Conservation (phyloP, 2,113 vertebrate species). For the Chrysochloris asiatica region DNA sequence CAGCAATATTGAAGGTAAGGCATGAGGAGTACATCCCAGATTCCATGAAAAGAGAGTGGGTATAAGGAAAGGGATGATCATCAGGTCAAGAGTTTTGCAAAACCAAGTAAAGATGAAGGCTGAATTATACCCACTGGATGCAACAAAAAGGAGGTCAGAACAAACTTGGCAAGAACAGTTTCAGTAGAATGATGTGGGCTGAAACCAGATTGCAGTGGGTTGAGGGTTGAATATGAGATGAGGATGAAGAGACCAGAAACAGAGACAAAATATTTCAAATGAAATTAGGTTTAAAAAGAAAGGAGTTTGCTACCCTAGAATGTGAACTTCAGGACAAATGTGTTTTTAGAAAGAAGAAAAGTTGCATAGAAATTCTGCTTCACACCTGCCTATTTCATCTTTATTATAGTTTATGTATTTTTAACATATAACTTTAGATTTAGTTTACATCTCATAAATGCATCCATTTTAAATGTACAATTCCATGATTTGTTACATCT, state of each 20-base stretch:
- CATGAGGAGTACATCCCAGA: not conserved
- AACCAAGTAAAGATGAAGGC: not conserved
- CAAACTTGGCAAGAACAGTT: not conserved
- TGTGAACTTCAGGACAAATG: not conserved
- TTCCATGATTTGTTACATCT: not conserved
- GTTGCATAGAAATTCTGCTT: not conserved
- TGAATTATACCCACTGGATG: not conserved
- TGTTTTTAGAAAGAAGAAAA: not conserved
- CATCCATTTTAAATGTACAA: not conserved
- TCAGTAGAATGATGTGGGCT: slow-evolving; percentile 47
- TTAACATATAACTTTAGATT: not conserved
- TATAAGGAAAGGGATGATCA: not conserved
- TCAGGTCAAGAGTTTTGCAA: not conserved
- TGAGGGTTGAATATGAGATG: slow-evolving; percentile 53
- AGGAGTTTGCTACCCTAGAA: not conserved
- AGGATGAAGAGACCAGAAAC: slow-evolving; percentile 41
- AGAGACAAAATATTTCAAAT: slow-evolving; percentile 41
- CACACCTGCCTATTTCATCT: not conserved
- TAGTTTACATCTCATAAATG: not conserved
- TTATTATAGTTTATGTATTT: not conserved
- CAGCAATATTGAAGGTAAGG: not conserved
- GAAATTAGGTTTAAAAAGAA: not conserved
- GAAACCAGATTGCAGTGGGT: slow-evolving; percentile 70
- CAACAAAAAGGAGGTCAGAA: slow-evolving; percentile 45
- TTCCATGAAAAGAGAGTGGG: not conserved